Percentiles rank a stretch among this genome's conserved stretches.
Evolutionary conservation across 2,113 vertebrate genomes (phyloP).

Genomic region (Agapornis roseicollis): DNA sequence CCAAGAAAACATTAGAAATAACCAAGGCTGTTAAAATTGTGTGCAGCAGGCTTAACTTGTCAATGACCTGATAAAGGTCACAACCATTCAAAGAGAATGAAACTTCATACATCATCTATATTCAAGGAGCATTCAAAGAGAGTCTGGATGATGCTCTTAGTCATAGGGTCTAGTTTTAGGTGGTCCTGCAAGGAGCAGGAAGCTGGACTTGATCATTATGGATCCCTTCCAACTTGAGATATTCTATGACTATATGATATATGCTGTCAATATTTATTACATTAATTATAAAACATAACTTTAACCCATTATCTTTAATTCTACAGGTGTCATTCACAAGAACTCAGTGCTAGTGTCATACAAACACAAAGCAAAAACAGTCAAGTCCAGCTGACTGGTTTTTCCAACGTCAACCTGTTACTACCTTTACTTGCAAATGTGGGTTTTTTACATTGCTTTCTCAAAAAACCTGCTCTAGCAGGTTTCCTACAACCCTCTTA

Average conservation of each 20-base stretch:
- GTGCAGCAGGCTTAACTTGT: not conserved
- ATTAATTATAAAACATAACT: not conserved
- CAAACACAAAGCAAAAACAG: not conserved
- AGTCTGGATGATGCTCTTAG: accelerated
- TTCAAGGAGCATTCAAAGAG: not conserved
- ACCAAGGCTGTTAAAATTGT: not conserved
- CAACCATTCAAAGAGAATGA: not conserved
- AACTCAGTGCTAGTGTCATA: not conserved
- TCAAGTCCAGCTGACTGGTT: not conserved
- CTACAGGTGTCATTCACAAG: not conserved
- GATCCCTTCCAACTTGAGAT: not conserved
- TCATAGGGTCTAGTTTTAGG: not conserved
- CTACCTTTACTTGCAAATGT: not conserved
- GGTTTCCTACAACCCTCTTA: not conserved
- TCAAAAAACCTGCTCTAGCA: not conserved
- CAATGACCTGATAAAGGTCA: not conserved
- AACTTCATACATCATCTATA: not conserved
- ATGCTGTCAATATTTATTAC: not conserved
- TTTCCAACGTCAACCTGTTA: not conserved
- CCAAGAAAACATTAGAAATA: not conserved
- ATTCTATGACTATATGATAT: not conserved
- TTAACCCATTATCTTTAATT: not conserved
- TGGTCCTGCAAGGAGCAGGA: not conserved
- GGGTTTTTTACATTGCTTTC: not conserved
- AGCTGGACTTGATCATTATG: not conserved